A percentile compares a stretch with the other conserved stretches of the same genome.
Conservation (phyloP, 2,113 vertebrate species). For the Mungos mungo region DNA sequence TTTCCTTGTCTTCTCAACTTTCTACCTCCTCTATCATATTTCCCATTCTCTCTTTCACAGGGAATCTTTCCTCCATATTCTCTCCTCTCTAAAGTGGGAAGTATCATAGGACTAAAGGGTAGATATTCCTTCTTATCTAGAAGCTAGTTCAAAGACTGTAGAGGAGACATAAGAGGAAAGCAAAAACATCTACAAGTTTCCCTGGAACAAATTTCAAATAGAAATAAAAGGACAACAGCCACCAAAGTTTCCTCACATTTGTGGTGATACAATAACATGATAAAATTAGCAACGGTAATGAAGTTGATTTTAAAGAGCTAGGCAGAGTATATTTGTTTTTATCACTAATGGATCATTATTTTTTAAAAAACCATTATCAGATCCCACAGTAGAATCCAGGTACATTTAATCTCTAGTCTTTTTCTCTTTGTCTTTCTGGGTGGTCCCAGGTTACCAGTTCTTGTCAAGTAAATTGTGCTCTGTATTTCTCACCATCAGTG, state of each 20-base stretch:
- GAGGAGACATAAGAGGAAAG: constrained; percentile 2
- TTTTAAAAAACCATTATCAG: neutral
- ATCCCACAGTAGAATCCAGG: neutral
- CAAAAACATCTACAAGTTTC: constrained; percentile 27
- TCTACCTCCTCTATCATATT: neutral
- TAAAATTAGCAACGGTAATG: neutral
- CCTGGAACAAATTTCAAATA: constrained; percentile 67
- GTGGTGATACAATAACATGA: neutral
- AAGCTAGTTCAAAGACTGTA: constrained; percentile 28
- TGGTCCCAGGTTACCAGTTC: constrained; percentile 54
- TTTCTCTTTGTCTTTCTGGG: constrained; percentile 59
- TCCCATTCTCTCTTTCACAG: neutral
- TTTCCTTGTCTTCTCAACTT: constrained; percentile 36
- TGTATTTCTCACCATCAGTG: constrained; percentile 33
- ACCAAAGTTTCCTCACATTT: constrained; percentile 8
- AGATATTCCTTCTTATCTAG: neutral
- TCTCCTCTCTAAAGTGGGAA: neutral
- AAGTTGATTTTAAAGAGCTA: neutral
- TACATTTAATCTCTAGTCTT: neutral
- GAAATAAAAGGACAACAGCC: neutral
- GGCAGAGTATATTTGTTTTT: neutral
- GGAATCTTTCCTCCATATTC: neutral
- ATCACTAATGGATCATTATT: neutral
- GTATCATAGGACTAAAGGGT: neutral
- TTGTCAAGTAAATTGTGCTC: constrained; percentile 50